These are phyloP conservation scores for Schizothorax lantsangensis DNA, from an alignment of 2,797 vertebrate genomes.

Conservation along the genomic window DNA sequence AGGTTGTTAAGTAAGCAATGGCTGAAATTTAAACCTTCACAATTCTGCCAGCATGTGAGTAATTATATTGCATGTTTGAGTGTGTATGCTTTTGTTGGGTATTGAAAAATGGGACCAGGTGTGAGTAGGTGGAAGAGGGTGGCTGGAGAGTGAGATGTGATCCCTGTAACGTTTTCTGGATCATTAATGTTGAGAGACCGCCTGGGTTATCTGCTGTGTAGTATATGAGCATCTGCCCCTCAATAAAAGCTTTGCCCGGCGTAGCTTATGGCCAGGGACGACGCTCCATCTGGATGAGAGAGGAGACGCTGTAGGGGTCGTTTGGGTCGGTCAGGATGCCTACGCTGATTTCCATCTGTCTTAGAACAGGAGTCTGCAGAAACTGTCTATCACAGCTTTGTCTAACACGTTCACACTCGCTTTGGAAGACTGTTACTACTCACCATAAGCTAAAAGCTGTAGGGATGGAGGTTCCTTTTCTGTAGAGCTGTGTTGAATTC, in stretches of 20 bases:
- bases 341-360: slow-evolving; percentile 70
- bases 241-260: slow-evolving; percentile 63
- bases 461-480: neutral
- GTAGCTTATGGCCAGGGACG: slow-evolving; percentile 65
- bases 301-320: slow-evolving; percentile 33
- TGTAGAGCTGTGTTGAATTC: neutral
- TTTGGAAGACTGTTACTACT: slow-evolving; percentile 55
- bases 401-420: slow-evolving; percentile 49
- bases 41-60: neutral
- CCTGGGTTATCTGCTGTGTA: slow-evolving; percentile 57
- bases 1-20: slow-evolving; percentile 41
- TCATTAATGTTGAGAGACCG: slow-evolving; percentile 67
- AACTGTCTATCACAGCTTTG: slow-evolving; percentile 44
- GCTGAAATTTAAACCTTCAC: slow-evolving; percentile 17
- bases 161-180: slow-evolving; percentile 60
- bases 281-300: slow-evolving; percentile 70
- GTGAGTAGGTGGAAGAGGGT: slow-evolving; percentile 32
- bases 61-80: slow-evolving; percentile 6
- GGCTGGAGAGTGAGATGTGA: slow-evolving; percentile 49
- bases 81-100: slow-evolving; percentile 1
- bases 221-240: slow-evolving; percentile 67
- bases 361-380: slow-evolving; percentile 42
- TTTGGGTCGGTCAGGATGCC: slow-evolving; percentile 37
- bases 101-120: slow-evolving; percentile 18
- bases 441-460: neutral